Conservation (phyloP, 2,797 vertebrate species). For the Dipus sagitta region DNA sequence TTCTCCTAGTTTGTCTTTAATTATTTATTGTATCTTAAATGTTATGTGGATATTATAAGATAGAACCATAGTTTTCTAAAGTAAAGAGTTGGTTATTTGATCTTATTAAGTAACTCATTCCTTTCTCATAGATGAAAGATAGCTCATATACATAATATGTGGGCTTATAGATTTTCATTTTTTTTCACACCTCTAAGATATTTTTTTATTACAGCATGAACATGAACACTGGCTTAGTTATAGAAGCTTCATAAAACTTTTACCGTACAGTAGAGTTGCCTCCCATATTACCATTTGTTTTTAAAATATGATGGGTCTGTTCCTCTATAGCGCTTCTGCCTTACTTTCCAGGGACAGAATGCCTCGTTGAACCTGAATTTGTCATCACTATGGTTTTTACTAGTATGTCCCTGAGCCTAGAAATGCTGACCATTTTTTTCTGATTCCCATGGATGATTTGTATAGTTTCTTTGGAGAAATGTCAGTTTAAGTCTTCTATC, state of each 20-base stretch:
- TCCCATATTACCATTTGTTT: neutral
- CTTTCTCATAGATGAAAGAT: neutral
- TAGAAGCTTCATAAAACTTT: neutral
- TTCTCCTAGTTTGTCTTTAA: neutral
- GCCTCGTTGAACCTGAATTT: no score
- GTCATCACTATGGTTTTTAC: no score
- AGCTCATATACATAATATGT: neutral
- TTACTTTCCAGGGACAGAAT: no score
- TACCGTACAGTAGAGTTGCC: neutral
- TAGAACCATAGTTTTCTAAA: neutral
- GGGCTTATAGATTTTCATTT: constrained; percentile 1
- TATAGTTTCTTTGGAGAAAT: neutral
- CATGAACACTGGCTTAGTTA: neutral
- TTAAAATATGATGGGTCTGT: neutral
- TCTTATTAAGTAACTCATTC: constrained; percentile 18
- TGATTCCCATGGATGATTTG: neutral
- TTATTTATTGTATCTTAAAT: no score
- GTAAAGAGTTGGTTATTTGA: neutral
- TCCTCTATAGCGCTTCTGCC: no score
- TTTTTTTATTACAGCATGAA: constrained; percentile 1
- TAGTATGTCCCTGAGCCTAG: neutral
- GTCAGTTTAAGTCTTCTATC: neutral
- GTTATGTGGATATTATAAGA: neutral
- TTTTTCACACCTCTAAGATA: neutral
- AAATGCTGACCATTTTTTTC: neutral